phyloP scores from a whole-genome alignment of 2,797 vertebrate species.

The Geotria australis region DNA sequence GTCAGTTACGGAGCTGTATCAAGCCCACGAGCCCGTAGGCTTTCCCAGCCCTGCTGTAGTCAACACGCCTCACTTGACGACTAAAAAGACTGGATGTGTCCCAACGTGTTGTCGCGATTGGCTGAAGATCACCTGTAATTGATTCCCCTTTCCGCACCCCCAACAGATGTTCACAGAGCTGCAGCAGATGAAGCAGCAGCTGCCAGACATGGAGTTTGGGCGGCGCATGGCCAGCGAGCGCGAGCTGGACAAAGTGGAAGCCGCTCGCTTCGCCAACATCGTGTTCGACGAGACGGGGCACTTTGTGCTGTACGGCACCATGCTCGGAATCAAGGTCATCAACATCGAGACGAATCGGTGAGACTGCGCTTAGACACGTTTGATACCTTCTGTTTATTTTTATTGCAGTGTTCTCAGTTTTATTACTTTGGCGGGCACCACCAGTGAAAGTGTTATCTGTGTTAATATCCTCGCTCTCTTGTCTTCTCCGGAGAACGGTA shows the following conservation, averaged over 20 bases:
- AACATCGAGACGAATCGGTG: slow-evolving; percentile 91
- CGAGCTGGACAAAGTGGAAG: slow-evolving; percentile 83
- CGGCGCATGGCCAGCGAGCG: slow-evolving; percentile 80
- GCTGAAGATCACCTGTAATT: background rate
- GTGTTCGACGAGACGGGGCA: slow-evolving; percentile 96
- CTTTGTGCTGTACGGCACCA: slow-evolving; percentile 86
- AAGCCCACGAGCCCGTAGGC: too few species aligned
- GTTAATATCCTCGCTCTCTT: too few species aligned
- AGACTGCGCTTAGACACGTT: slow-evolving; percentile 1
- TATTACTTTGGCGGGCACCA: too few species aligned
- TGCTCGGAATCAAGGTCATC: slow-evolving; percentile 96
- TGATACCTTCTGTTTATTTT: too few species aligned
- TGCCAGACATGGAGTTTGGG: slow-evolving; percentile 97
- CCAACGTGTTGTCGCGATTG: too few species aligned
- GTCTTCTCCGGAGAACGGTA: too few species aligned
- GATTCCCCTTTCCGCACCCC: slow-evolving; percentile 1
- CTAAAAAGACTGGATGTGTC: too few species aligned
- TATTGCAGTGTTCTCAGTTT: too few species aligned
- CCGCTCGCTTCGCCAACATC: slow-evolving; percentile 58
- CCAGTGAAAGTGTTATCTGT: too few species aligned
- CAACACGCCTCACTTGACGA: too few species aligned
- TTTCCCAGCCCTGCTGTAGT: too few species aligned
- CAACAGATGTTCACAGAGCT: slow-evolving; percentile 90
- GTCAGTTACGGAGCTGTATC: too few species aligned
- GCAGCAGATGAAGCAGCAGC: slow-evolving; percentile 89